Base-by-base conservation (phyloP, 2,113 vertebrate species). In the Centropristis striata region DNA sequence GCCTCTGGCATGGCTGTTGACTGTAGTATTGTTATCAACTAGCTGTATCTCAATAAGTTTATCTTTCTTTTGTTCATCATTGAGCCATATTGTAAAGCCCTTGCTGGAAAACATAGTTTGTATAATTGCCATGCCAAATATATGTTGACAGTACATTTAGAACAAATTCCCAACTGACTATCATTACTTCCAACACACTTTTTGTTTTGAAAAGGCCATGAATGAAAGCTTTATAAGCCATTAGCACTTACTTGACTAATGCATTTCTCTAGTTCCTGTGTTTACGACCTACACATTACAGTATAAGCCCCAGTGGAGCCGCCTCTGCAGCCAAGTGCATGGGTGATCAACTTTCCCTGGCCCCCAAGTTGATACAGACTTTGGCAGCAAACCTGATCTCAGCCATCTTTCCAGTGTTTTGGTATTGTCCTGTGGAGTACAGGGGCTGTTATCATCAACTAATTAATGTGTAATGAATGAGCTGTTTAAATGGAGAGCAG, bases 401-500 rank as follows among this genome's bases (percentile, higher is more conserved):
- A 13, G 21, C 63, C 67, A 66, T 84, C 69, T 67, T 73, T 75
- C 27, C 78, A 53, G 14, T 50, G 42, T 90, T 91, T 82, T 79
- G 78, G 70, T 78, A 54, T 70, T 67, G 54, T 83, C 65, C 72
- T 11, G n/a, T 55, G 21, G 73, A 66, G 76, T 49, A 58, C 50
- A 69, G 28, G 53, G 78, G 39, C 81, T 59, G 57, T 90, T 91
- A 92, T 93, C 83, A 91, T 76, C 89, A 86, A 74, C 84, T 89
- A 89, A 94, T 94, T 93, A 92, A 83, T 39, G 74, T 53, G 64
- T 91, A 92, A 89, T 86, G 88, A 93, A 95, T 92, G 83, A 59
- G 70, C 82, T 90, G 84, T 80, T 92, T 84, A 84, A 74, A 78
- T 58, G 46, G 32, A 32, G 80, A 76, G 73, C 28, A 61, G 81